These are phyloP conservation scores for Rhinoderma darwinii DNA, from an alignment of 2,113 vertebrate species.

Conservation along the genomic window DNA sequence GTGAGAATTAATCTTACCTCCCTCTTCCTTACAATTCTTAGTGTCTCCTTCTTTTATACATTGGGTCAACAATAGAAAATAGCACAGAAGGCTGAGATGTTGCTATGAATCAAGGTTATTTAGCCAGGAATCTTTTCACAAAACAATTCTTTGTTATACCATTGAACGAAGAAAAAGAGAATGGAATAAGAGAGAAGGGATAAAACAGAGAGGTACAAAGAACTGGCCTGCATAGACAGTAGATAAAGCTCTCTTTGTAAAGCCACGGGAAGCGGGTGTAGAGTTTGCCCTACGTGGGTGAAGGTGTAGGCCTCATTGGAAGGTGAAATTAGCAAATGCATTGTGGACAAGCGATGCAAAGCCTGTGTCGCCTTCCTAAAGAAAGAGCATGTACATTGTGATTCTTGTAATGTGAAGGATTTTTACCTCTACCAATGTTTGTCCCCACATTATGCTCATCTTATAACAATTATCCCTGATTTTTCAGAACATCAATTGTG, in stretches of 20 bases:
- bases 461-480: conserved; percentile 37
- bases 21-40: not conserved
- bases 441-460: conserved; percentile 18
- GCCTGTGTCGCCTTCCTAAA: conserved; percentile 71
- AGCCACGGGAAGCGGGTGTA: conserved; percentile 71
- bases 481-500: conserved; percentile 23
- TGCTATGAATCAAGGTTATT: conserved; percentile 67
- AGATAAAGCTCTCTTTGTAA: conserved; percentile 73
- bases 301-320: conserved; percentile 69
- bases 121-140: conserved; percentile 56
- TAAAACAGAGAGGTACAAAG: conserved; percentile 73
- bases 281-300: conserved; percentile 73
- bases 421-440: conserved; percentile 53
- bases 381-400: conserved; percentile 72
- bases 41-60: conserved; percentile 55
- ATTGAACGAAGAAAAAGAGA: conserved; percentile 67
- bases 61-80: conserved; percentile 60
- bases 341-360: conserved; percentile 62
- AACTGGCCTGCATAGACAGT: conserved; percentile 65
- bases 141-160: conserved; percentile 66
- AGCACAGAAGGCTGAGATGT: conserved; percentile 59
- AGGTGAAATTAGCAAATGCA: conserved; percentile 69
- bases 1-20: conserved; percentile 47
- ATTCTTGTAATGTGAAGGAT: conserved; percentile 71
- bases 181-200: conserved; percentile 66